Base-by-base conservation (phyloP, 1,140 invertebrate genomes). In the Manduca sexta region DNA sequence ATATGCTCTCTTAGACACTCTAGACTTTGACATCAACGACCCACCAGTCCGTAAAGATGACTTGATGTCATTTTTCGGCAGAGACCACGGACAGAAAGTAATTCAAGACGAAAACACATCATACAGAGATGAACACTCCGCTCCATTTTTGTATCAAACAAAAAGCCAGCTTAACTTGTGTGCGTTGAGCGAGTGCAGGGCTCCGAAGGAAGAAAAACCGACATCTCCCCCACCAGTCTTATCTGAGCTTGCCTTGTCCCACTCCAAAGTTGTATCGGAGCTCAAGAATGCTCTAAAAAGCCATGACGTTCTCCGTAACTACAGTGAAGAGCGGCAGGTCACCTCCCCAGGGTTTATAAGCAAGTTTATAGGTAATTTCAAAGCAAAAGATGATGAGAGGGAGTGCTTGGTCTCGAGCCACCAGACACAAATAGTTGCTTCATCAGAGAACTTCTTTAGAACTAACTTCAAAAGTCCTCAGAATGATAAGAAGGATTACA, bases 131-230 rank as follows among this genome's bases (percentile, higher is more conserved):
- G 93, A 94, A 69, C 92, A 94, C 69, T 93, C 92, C 0, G 92
- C 90, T 30, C 92, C 93, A 13, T 95, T 95, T 81, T 89, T 92
- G 0, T 94, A 93, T 80, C 91, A 92, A 77, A 94, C 93, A 0
- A 89, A 90, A 63, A 94, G 93, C 18, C 93, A 94, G 70, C 88
- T 93, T 57, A 91, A 94, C 80, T 72, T 94, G 1, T 90, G 87
- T 54, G 67, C 90, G 33, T 77, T 88, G 46, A 71, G 60, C 10
- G 74, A 85, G 30, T 65, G 71, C 44, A 61, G 71, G 38, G 54
- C 60, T 3, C 49, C 54, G 1, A 78, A 72, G 53, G 73, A 74
- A 18, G 55, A 55, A 0, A 56, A 63, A 45, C 62, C 64, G 6
- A 64, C 64, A 10, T 75, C 78, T 0, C 73, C 75, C 1, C 69